These are phyloP conservation scores for Linepithema humile DNA, from an alignment of 1,140 invertebrate species.

Conservation along the genomic window DNA sequence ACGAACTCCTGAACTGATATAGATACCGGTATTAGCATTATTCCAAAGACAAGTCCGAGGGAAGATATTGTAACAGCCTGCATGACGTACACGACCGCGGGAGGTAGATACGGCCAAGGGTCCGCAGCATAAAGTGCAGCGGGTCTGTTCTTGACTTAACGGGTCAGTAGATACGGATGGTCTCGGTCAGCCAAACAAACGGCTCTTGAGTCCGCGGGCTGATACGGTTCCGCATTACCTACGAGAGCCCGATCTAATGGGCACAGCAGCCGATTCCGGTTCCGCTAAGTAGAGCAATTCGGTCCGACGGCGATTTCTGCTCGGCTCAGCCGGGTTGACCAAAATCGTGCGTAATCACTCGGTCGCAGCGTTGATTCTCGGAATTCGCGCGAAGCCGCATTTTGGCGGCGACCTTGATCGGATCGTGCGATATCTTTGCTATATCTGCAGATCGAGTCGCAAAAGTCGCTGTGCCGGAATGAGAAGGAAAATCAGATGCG, in stretches of 20 bases:
- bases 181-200: slow-evolving; percentile 60
- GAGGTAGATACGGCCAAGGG: slow-evolving; percentile 34
- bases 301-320: slow-evolving; percentile 26
- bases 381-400: slow-evolving; percentile 18
- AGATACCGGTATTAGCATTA: slow-evolving; percentile 15
- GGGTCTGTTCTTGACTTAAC: slow-evolving; percentile 58
- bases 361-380: background rate
- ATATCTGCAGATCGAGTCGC: slow-evolving; percentile 4
- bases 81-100: slow-evolving; percentile 40
- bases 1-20: background rate
- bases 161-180: slow-evolving; percentile 63
- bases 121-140: slow-evolving; percentile 61
- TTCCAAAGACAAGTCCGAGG: slow-evolving; percentile 27
- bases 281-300: slow-evolving; percentile 33
- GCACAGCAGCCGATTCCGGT: slow-evolving; percentile 36
- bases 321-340: slow-evolving; percentile 45
- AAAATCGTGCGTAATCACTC: slow-evolving; percentile 33
- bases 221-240: slow-evolving; percentile 48
- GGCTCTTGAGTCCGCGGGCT: slow-evolving; percentile 28
- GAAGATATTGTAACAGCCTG: slow-evolving; percentile 46
- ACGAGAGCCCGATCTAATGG: slow-evolving; percentile 31
- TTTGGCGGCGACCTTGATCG: slow-evolving; percentile 7
- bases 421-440: slow-evolving; percentile 27
- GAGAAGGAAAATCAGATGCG: background rate
- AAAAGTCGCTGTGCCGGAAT: background rate